Evolutionary conservation across 2,888 invertebrate species (phyloP).

Genomic region (Andrena camellia): DNA sequence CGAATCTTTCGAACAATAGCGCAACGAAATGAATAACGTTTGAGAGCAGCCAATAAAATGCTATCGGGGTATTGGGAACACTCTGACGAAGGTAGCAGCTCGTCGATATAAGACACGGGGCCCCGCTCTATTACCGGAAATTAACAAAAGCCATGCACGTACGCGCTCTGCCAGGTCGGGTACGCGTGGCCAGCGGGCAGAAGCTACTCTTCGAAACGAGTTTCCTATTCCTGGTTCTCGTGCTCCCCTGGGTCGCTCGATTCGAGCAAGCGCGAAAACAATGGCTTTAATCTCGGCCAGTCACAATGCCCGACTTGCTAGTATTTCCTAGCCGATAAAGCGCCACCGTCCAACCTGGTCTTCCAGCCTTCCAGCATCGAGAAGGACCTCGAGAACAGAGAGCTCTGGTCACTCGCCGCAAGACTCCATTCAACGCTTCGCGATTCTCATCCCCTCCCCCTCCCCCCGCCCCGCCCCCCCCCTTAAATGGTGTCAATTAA

Average conservation of each 20-base stretch:
- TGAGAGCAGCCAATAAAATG: constrained; percentile 27
- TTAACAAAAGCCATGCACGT: constrained; percentile 57
- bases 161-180: not conserved
- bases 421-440: constrained; percentile 13
- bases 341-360: constrained; percentile 41
- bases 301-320: constrained; percentile 69
- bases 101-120: constrained; percentile 30
- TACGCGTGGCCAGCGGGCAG: constrained; percentile 44
- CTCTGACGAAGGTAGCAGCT: not conserved
- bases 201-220: constrained; percentile 45
- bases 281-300: constrained; percentile 73
- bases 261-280: constrained; percentile 70
- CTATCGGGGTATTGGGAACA: not conserved
- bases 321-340: constrained; percentile 71
- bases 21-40: constrained; percentile 20
- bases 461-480: not conserved
- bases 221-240: constrained; percentile 55
- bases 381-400: constrained; percentile 25
- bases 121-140: constrained; percentile 58
- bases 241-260: constrained; percentile 57
- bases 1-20: constrained; percentile 34
- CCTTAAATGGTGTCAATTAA: constrained; percentile 22
- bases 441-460: not conserved
- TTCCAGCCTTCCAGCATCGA: constrained; percentile 40
- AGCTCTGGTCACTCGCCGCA: constrained; percentile 5